These are phyloP conservation scores for Marmota flaviventris DNA, from an alignment of 2,113 vertebrate genomes.

Conservation along the genomic window DNA sequence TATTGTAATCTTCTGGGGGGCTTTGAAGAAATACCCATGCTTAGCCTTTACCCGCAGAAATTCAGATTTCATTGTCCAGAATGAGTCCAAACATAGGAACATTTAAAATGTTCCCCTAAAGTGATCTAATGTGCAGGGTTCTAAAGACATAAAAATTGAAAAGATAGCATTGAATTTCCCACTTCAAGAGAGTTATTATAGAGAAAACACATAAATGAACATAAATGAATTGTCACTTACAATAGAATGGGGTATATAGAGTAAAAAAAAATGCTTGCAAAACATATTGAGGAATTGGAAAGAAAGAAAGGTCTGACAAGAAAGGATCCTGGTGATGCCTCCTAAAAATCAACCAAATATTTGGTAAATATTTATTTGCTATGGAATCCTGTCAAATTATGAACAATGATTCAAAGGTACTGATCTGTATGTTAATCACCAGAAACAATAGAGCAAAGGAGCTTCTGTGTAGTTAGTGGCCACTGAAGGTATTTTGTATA, in stretches of 20 bases:
- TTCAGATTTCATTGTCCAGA: background rate
- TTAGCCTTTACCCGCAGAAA: background rate
- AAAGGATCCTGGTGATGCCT: background rate
- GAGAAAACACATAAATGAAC: constrained; percentile 18
- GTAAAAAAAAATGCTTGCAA: background rate
- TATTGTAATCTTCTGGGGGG: background rate
- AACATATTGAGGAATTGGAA: background rate
- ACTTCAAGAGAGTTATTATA: background rate
- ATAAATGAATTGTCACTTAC: background rate
- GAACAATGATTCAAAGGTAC: background rate
- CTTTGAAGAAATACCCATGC: background rate
- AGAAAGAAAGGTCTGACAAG: background rate
- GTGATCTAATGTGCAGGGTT: background rate
- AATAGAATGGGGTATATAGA: background rate
- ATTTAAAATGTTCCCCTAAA: background rate
- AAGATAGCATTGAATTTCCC: background rate
- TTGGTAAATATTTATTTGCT: background rate
- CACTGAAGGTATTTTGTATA: background rate
- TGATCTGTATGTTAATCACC: background rate
- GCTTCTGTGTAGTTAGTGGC: background rate
- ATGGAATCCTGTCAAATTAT: background rate
- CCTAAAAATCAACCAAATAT: constrained; percentile 28
- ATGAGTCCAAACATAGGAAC: background rate
- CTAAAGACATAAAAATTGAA: constrained; percentile 2
- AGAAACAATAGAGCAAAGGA: background rate